Conservation (phyloP, 2,113 vertebrate genomes). For the Dasyornis broadbenti region DNA sequence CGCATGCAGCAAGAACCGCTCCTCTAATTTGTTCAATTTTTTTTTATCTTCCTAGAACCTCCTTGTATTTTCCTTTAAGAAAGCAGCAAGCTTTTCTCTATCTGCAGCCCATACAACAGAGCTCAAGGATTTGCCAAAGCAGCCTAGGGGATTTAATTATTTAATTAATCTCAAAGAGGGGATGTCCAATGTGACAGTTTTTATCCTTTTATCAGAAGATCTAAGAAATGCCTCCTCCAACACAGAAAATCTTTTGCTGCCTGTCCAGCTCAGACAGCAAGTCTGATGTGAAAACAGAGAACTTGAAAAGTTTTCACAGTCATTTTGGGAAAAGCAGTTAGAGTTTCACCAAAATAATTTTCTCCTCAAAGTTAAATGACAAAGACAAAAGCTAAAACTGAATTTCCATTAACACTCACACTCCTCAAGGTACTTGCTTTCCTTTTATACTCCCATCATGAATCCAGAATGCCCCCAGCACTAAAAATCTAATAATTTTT, state of each 20-base stretch:
- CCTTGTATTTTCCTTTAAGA: not conserved
- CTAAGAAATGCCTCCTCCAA: not conserved
- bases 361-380: not conserved
- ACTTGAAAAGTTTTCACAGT: not conserved
- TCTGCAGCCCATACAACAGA: not conserved
- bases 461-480: not conserved
- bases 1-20: not conserved
- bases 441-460: not conserved
- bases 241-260: not conserved
- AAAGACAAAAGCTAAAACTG: not conserved
- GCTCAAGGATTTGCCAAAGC: not conserved
- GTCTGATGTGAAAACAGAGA: not conserved
- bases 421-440: not conserved
- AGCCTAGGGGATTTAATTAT: not conserved
- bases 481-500: not conserved
- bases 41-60: not conserved
- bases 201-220: not conserved
- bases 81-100: not conserved
- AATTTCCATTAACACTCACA: not conserved
- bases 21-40: not conserved
- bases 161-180: not conserved
- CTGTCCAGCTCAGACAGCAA: not conserved
- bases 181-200: not conserved
- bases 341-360: not conserved
- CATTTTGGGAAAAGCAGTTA: not conserved